Conservation (phyloP, 2,113 vertebrate species). For the Trichechus manatus region DNA sequence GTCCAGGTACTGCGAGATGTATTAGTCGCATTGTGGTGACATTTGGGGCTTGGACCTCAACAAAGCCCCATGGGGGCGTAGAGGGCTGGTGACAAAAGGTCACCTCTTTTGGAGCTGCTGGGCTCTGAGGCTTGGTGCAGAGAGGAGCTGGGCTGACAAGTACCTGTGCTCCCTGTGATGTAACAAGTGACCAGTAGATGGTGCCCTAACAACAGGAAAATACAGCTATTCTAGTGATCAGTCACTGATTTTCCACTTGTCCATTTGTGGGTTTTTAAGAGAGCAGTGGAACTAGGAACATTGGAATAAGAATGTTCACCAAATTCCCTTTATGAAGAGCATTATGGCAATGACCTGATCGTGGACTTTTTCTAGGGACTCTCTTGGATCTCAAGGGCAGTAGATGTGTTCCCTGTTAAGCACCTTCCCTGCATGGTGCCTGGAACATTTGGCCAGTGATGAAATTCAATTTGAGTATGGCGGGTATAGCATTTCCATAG, state of each 20-base stretch:
- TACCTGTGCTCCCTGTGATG: neutral
- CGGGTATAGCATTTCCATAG: neutral
- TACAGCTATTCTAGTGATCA: neutral
- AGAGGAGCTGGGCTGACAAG: neutral
- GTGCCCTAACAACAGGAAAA: slow-evolving; percentile 78
- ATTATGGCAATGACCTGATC: neutral
- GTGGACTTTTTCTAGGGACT: neutral
- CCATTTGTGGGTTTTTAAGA: neutral
- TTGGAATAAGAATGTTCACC: neutral
- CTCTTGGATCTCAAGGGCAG: neutral
- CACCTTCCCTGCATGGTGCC: neutral
- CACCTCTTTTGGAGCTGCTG: neutral
- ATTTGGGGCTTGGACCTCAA: neutral
- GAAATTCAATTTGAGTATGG: neutral
- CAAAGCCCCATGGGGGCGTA: neutral
- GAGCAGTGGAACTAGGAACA: neutral
- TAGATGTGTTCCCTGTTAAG: neutral
- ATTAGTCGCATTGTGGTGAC: neutral
- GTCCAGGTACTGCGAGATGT: neutral
- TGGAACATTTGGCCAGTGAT: neutral
- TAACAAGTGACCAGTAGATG: slow-evolving; percentile 82
- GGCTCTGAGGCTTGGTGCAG: neutral
- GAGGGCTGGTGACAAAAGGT: neutral
- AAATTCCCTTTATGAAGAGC: neutral
- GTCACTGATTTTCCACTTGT: slow-evolving; percentile 2